A percentile compares a stretch with the other conserved stretches of the same genome.
phyloP scores from a whole-genome alignment of 2,113 vertebrate species.

The Pluvialis apricaria region DNA sequence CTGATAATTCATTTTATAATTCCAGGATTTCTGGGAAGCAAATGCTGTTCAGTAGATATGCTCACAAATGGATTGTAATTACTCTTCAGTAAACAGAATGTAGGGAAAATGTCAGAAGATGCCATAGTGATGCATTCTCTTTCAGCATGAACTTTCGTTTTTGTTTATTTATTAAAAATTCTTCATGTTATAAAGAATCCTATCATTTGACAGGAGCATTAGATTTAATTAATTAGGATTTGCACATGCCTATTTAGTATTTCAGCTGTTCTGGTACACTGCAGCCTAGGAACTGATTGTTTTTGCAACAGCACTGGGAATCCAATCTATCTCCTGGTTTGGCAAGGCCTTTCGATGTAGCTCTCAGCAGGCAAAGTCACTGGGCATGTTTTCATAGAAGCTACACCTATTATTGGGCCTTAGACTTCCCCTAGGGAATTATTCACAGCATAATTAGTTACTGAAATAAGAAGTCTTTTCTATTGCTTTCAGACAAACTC shows the following conservation, averaged over 20 bases:
- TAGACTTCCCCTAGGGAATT: neutral
- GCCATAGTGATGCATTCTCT: neutral
- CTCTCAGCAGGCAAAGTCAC: conserved; percentile 3
- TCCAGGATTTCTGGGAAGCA: neutral
- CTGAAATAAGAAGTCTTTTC: conserved; percentile 8
- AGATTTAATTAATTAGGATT: conserved; percentile 12
- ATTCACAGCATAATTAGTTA: neutral
- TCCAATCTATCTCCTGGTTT: conserved; percentile 41
- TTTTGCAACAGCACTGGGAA: conserved; percentile 31
- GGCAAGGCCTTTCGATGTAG: conserved; percentile 15
- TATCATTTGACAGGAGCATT: neutral
- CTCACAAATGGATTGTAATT: neutral
- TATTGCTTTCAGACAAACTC: neutral
- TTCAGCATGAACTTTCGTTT: neutral
- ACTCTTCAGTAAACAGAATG: neutral
- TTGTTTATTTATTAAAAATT: neutral
- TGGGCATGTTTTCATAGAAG: neutral
- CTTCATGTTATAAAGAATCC: neutral
- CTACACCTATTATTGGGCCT: neutral
- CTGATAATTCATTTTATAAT: neutral
- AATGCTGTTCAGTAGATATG: neutral
- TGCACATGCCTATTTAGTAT: neutral
- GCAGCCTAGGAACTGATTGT: conserved; percentile 27
- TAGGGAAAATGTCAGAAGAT: neutral
- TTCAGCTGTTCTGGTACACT: neutral